Conservation (phyloP, 2,113 vertebrate species). For the Desmodus rotundus region DNA sequence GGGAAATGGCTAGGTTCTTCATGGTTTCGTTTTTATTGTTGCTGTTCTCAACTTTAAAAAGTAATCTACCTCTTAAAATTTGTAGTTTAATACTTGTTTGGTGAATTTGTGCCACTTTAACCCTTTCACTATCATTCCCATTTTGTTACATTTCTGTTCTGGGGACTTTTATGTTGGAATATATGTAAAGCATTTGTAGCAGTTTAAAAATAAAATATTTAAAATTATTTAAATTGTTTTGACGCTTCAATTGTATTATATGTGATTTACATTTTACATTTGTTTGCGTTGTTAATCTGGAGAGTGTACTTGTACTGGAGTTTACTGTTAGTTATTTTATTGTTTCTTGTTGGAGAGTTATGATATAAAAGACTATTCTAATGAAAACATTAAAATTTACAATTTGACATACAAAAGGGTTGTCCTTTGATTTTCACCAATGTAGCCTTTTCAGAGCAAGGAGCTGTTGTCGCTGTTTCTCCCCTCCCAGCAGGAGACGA, state of each 20-base stretch:
- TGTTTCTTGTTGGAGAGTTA: slow-evolving; percentile 83
- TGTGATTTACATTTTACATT: slow-evolving; percentile 89
- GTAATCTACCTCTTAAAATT: slow-evolving; percentile 89
- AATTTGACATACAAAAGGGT: slow-evolving; percentile 82
- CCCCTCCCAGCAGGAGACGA: slow-evolving; percentile 24
- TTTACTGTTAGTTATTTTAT: slow-evolving; percentile 82
- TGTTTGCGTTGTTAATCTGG: slow-evolving; percentile 84
- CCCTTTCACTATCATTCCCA: slow-evolving; percentile 87
- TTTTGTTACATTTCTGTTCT: slow-evolving; percentile 84
- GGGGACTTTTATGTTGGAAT: slow-evolving; percentile 84
- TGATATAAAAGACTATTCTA: slow-evolving; percentile 88
- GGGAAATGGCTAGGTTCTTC: slow-evolving; percentile 72
- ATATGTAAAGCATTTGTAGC: slow-evolving; percentile 93
- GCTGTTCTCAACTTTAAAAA: slow-evolving; percentile 83
- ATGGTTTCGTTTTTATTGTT: slow-evolving; percentile 27
- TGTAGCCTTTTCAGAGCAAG: slow-evolving; percentile 70
- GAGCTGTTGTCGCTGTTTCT: neutral
- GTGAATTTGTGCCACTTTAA: slow-evolving; percentile 86
- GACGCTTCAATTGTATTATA: slow-evolving; percentile 87
- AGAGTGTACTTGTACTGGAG: slow-evolving; percentile 87
- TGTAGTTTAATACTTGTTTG: slow-evolving; percentile 84
- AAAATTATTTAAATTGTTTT: slow-evolving; percentile 96
- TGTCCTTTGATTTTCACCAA: slow-evolving; percentile 79
- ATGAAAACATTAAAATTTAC: slow-evolving; percentile 91
- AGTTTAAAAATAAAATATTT: slow-evolving; percentile 94